Percentiles rank a stretch among this genome's conserved stretches.
Conservation (phyloP, 2,113 vertebrate genomes). For the Pangasianodon hypophthalmus region DNA sequence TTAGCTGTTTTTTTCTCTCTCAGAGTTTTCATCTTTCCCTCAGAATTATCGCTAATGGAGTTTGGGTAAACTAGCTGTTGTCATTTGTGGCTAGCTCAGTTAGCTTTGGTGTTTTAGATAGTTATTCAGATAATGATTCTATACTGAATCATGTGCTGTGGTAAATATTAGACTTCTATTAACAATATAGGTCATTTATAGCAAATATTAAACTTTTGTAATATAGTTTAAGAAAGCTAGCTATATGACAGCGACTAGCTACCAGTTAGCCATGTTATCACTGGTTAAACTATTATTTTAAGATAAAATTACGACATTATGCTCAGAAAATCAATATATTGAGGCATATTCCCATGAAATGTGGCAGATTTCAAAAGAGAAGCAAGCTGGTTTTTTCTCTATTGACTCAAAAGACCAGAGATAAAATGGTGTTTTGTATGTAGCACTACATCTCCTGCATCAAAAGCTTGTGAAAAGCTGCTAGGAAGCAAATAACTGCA, state of each 20-base stretch:
- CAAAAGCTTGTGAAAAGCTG: neutral
- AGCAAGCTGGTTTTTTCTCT: no score
- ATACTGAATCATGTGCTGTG: neutral
- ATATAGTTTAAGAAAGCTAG: no score
- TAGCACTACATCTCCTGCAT: no score
- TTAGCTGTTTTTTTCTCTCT: no score
- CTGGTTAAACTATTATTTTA: neutral
- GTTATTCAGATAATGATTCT: neutral
- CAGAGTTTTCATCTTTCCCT: no score
- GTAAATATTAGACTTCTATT: neutral
- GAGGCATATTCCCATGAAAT: no score
- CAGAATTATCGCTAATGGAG: neutral
- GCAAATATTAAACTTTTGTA: neutral
- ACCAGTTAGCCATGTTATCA: neutral
- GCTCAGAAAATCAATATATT: no score
- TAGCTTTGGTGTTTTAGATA: conserved; percentile 6
- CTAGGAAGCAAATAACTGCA: neutral
- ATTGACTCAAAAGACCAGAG: no score
- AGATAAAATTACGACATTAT: no score
- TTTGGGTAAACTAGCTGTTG: neutral
- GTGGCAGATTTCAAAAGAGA: no score
- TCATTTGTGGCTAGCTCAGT: neutral
- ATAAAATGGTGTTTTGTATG: no score
- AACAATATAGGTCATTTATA: neutral
- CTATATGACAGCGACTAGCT: neutral